Evolutionary conservation across 2,113 vertebrate species (phyloP), one percentile per base, ranked within the genome.

Genomic region (Mesembrinibis cayennensis): DNA sequence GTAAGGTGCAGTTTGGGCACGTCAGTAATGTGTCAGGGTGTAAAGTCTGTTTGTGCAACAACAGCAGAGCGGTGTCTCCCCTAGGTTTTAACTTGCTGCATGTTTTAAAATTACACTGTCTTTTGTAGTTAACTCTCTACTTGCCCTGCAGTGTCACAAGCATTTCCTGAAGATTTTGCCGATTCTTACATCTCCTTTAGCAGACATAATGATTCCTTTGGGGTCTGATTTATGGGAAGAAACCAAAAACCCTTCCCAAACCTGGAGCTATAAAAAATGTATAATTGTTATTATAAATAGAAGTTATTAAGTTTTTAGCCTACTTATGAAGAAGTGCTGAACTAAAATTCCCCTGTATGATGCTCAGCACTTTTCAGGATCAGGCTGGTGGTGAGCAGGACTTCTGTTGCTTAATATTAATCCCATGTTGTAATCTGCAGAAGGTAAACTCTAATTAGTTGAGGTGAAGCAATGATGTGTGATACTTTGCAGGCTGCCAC

Each of bases 401-500:
- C 83, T 94, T 56, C 26, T 77, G 79, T 96, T 97, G 93, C 93
- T 90, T 93, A 45, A 84, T 62, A 67, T 84, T 55, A 95, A 97
- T 96, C 85, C 93, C 47, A 16, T 84, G 84, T 65, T 78, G 81
- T 97, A 92, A 90, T 94, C 95, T 96, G 88, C 95, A 92, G 93
- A 76, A 96, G 55, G 81, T 95, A 95, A 96, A 94, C 92, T 96
- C 90, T 97, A 95, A 97, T 98, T 96, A 97, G 89, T 14, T 30
- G 86, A 95, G 89, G 80, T 92, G 90, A 92, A 67, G 93, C 87
- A 93, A 83, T 5, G 49, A n/a, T 32, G 55, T 30, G 42, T 50
- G 53, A 49, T 36, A 11, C 45, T 78, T 15, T 50, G 87, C 72
- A 89, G 81, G 49, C 62, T 71, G 61, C 59, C 19, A 2, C 30